These are phyloP conservation scores for Malachius bipustulatus DNA, from an alignment of 2,888 invertebrate species.

Conservation along the genomic window DNA sequence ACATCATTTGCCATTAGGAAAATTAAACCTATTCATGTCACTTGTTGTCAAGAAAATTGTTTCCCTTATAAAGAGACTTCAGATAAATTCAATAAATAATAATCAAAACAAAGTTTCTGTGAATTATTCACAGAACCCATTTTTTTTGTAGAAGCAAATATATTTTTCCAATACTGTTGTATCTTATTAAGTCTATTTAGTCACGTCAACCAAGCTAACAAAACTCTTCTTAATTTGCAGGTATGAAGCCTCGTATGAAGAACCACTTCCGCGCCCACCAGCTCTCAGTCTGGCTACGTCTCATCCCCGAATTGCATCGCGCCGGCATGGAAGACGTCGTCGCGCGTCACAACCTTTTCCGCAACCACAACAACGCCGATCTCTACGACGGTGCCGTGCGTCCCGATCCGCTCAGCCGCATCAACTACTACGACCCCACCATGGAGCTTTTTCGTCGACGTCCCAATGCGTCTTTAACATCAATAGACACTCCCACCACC, in stretches of 20 bases:
- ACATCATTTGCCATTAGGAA: too few species aligned
- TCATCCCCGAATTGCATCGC: conserved; percentile 82
- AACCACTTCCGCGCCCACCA: conserved; percentile 93
- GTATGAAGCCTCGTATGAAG: conserved; percentile 80
- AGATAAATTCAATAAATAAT: too few species aligned
- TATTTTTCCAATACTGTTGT: too few species aligned
- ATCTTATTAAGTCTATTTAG: too few species aligned
- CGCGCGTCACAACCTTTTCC: conserved; percentile 77
- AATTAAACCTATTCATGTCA: too few species aligned
- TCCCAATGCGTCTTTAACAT: conserved; percentile 46
- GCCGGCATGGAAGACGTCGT: conserved; percentile 84
- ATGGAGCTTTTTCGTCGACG: conserved; percentile 49
- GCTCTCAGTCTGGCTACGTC: conserved; percentile 86
- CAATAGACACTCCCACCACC: conserved; percentile 54
- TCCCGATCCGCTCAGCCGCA: conserved; percentile 65
- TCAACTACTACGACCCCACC: conserved; percentile 48
- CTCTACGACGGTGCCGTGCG: conserved; percentile 83
- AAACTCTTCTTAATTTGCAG: conserved; percentile 45
- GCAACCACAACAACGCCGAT: conserved; percentile 77
- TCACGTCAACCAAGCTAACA: not conserved
- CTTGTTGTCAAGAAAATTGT: too few species aligned
- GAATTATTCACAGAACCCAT: too few species aligned
- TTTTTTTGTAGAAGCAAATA: too few species aligned
- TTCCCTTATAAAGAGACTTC: too few species aligned
- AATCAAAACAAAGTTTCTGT: too few species aligned